These are phyloP conservation scores for Lordiphosa fenestrarum DNA, from an alignment of 2,888 invertebrate species.

Conservation along the genomic window DNA sequence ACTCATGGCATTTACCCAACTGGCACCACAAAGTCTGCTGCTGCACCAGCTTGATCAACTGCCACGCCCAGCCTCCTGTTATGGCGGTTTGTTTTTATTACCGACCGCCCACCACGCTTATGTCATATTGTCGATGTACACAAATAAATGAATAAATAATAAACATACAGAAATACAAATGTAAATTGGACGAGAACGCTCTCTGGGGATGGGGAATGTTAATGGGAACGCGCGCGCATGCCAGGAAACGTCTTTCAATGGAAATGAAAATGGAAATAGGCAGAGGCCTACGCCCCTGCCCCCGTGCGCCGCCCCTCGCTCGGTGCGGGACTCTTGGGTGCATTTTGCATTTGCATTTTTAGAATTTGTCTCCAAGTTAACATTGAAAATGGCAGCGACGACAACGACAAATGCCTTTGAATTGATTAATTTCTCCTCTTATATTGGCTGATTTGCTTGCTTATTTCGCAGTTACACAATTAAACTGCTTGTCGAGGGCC, in stretches of 20 bases:
- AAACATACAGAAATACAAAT: constrained; percentile 1
- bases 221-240: constrained; percentile 27
- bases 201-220: background rate
- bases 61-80: constrained; percentile 9
- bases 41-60: background rate
- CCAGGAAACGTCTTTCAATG: constrained; percentile 74
- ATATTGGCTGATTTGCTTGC: constrained; percentile 23
- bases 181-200: constrained; percentile 3
- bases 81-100: constrained; percentile 1
- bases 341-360: constrained; percentile 43
- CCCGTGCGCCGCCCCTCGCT: background rate
- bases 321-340: constrained; percentile 38
- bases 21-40: constrained; percentile 36
- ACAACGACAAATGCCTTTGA: constrained; percentile 45
- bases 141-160: too few species aligned
- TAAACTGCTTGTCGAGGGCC: constrained; percentile 48
- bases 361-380: constrained; percentile 56
- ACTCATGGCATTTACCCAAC: too few species aligned
- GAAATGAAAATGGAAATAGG: constrained; percentile 63
- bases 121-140: constrained; percentile 24
- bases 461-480: constrained; percentile 64
- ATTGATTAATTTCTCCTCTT: constrained; percentile 57
- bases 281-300: constrained; percentile 6
- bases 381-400: constrained; percentile 65
- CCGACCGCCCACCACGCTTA: constrained; percentile 29